Evolutionary conservation across 2,888 invertebrate species (phyloP).

Genomic region (Glomeris marginata): DNA sequence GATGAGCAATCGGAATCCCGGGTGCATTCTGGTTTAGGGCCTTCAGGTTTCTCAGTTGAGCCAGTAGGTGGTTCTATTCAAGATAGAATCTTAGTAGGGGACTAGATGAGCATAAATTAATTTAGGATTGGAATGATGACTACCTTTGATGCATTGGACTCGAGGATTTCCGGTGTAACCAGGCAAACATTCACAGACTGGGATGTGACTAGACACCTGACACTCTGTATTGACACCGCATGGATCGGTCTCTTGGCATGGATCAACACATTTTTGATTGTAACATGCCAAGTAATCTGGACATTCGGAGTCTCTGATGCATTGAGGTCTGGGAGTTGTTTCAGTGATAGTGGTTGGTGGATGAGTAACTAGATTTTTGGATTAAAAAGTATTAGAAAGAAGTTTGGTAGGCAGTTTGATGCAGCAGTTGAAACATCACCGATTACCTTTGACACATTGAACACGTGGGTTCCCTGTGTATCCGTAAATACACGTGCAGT

Average conservation of each 20-base stretch:
- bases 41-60: neutral
- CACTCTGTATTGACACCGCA: constrained; percentile 21
- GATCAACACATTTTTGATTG: constrained; percentile 11
- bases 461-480: constrained; percentile 23
- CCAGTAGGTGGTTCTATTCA: neutral
- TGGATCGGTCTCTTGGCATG: constrained; percentile 8
- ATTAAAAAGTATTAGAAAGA: no score
- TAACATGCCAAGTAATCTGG: constrained; percentile 11
- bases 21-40: neutral
- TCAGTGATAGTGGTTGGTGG: neutral
- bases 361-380: neutral
- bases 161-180: constrained; percentile 54
- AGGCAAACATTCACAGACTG: constrained; percentile 72
- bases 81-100: neutral
- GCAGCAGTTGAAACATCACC: no score
- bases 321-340: constrained; percentile 5
- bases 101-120: neutral
- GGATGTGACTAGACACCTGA: constrained; percentile 31
- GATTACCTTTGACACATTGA: constrained; percentile 18
- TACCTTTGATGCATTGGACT: constrained; percentile 4
- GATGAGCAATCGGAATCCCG: constrained; percentile 4
- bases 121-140: neutral
- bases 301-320: constrained; percentile 8
- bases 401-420: no score
- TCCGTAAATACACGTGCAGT: constrained; percentile 24